A percentile compares a stretch with the other conserved stretches of the same genome.
phyloP scores from a whole-genome alignment of 2,888 invertebrate species.

The Aricia artaxerxes region DNA sequence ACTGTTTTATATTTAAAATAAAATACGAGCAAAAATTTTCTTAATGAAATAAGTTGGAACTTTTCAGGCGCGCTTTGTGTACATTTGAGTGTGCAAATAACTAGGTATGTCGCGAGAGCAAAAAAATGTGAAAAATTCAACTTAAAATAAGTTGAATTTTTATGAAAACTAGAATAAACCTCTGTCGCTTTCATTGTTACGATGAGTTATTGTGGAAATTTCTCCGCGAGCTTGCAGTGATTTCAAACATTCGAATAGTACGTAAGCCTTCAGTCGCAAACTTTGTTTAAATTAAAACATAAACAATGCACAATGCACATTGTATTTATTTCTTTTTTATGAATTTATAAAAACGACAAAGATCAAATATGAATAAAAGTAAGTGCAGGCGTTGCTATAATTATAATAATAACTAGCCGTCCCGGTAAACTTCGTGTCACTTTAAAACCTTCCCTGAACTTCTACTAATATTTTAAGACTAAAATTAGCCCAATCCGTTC shows the following conservation, averaged over 20 bases:
- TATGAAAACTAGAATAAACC: constrained; percentile 24
- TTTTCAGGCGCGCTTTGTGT: constrained; percentile 17
- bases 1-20: neutral
- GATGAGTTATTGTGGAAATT: constrained; percentile 23
- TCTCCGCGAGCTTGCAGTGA: constrained; percentile 19
- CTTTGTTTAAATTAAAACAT: constrained; percentile 19
- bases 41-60: constrained; percentile 11
- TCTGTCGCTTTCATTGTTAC: constrained; percentile 27
- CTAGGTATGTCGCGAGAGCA: constrained; percentile 15
- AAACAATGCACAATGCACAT: neutral
- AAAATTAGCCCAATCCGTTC: too few species aligned
- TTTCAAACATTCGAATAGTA: constrained; percentile 27
- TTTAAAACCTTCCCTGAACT: too few species aligned
- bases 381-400: neutral
- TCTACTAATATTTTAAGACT: too few species aligned
- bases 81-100: neutral
- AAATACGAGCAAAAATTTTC: neutral
- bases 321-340: neutral
- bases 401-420: too few species aligned
- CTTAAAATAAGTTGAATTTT: neutral
- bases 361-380: neutral
- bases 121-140: constrained; percentile 7
- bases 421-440: too few species aligned
- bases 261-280: constrained; percentile 16
- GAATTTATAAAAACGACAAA: neutral